These are phyloP conservation scores for Drosophila pseudotakahashii DNA, from an alignment of 2,888 invertebrate species.

Conservation along the genomic window DNA sequence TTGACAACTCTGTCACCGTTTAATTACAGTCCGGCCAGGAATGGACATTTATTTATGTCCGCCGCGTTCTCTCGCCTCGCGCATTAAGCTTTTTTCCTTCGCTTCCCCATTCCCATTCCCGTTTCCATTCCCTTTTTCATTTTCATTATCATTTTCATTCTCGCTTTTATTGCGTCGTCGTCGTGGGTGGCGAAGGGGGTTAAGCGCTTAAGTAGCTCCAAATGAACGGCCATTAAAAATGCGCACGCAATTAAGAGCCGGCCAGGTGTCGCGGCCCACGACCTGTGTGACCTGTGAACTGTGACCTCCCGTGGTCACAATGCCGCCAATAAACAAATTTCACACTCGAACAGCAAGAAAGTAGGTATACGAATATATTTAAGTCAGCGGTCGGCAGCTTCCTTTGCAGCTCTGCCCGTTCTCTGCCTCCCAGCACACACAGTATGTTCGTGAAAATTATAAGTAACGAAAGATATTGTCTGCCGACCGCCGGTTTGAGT, in stretches of 20 bases:
- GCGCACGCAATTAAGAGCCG: conserved; percentile 44
- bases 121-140: conserved; percentile 7
- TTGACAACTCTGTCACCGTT: conserved; percentile 19
- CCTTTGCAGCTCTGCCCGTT: no score
- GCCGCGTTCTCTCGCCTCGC: conserved; percentile 1
- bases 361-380: neutral
- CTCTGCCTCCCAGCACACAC: no score
- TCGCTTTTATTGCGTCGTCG: conserved; percentile 11
- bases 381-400: no score
- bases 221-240: conserved; percentile 55
- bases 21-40: conserved; percentile 15
- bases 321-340: conserved; percentile 5
- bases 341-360: neutral
- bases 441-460: no score
- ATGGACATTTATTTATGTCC: conserved; percentile 27
- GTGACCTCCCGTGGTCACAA: conserved; percentile 5
- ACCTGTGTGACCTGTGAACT: conserved; percentile 12
- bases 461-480: no score
- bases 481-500: no score
- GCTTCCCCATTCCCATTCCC: conserved; percentile 11
- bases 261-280: conserved; percentile 24
- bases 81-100: conserved; percentile 13
- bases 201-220: conserved; percentile 60
- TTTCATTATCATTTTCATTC: conserved; percentile 10
- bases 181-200: conserved; percentile 16